phyloP scores from a whole-genome alignment of 1,140 invertebrate genomes.

The Hycleus phaleratus region DNA sequence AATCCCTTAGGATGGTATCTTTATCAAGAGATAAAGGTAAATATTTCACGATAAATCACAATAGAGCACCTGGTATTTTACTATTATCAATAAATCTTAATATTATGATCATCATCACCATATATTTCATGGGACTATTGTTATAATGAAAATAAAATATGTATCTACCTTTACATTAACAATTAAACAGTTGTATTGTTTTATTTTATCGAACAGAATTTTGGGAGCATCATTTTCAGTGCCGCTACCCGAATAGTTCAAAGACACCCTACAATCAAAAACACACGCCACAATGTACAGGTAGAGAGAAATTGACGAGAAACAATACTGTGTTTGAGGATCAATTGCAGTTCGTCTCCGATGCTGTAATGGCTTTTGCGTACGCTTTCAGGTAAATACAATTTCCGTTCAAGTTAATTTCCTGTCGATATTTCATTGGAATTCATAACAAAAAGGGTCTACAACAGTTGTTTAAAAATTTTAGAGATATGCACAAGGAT shows the following conservation, averaged over 20 bases:
- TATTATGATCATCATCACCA: no score
- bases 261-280: constrained; percentile 74
- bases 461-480: constrained; percentile 3
- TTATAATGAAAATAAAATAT: no score
- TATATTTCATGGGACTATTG: no score
- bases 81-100: no score
- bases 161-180: no score
- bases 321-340: constrained; percentile 78
- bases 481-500: constrained; percentile 75
- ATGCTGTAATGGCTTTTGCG: constrained; percentile 87
- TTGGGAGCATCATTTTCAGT: constrained; percentile 88
- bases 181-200: constrained; percentile 29
- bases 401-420: no score
- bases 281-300: constrained; percentile 61
- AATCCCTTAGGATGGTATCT: no score
- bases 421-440: no score
- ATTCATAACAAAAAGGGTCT: no score
- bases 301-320: constrained; percentile 59
- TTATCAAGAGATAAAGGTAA: no score
- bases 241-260: constrained; percentile 68
- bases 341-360: constrained; percentile 87
- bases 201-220: constrained; percentile 57
- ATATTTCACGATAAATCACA: no score
- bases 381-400: constrained; percentile 68
- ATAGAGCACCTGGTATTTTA: no score